phyloP scores from a whole-genome alignment of 2,888 invertebrate genomes.

The Psylliodes chrysocephalus region DNA sequence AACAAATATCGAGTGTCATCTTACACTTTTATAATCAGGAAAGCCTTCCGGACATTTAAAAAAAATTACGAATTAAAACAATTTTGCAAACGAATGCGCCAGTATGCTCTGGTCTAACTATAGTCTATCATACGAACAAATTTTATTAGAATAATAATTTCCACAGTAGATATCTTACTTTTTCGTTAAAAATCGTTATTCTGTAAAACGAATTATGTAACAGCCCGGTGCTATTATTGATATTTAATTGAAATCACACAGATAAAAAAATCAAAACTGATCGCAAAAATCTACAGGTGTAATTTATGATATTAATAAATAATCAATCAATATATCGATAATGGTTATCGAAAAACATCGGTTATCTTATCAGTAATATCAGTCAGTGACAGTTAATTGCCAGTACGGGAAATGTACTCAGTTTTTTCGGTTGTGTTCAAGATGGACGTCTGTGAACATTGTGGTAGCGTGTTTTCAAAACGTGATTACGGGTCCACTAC shows the following conservation, averaged over 20 bases:
- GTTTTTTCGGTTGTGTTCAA: constrained; percentile 15
- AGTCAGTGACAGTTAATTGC: not conserved
- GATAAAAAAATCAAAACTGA: constrained; percentile 12
- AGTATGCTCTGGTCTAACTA: no score
- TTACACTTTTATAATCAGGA: no score
- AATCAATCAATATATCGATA: constrained; percentile 19
- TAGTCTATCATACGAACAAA: no score
- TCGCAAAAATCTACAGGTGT: constrained; percentile 9
- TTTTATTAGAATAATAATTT: no score
- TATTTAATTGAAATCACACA: not conserved
- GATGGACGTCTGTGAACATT: constrained; percentile 43
- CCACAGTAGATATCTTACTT: no score
- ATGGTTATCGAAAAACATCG: not conserved
- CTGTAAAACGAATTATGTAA: no score
- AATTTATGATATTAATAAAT: not conserved
- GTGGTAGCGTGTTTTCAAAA: constrained; percentile 38
- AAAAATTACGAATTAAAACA: no score
- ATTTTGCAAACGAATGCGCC: no score
- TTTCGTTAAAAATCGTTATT: no score
- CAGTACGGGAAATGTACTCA: not conserved
- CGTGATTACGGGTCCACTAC: constrained; percentile 19
- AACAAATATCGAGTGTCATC: no score
- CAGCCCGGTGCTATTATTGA: no score
- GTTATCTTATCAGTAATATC: constrained; percentile 14
- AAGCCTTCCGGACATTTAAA: no score